Evolutionary conservation across 2,797 vertebrate genomes (phyloP).

Genomic region (Columba guinea): DNA sequence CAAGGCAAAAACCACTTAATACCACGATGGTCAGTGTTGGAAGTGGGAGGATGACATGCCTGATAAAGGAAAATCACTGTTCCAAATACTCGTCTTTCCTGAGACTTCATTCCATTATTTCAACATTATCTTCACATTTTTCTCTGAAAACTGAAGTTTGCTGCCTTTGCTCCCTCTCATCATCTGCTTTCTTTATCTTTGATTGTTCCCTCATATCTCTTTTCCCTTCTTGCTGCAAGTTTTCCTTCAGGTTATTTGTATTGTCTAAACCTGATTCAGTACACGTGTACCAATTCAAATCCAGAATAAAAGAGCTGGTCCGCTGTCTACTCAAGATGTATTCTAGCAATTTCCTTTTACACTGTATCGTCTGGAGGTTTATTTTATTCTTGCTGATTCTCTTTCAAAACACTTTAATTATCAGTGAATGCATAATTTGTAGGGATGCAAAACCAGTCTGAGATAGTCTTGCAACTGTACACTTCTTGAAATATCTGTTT

Average conservation of each 20-base stretch:
- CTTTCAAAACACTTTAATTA: slow-evolving; percentile 33
- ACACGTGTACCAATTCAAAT: background rate
- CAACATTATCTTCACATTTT: background rate
- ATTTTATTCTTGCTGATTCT: background rate
- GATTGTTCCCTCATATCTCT: background rate
- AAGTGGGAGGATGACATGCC: background rate
- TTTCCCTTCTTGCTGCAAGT: background rate
- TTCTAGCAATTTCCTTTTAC: slow-evolving; percentile 9
- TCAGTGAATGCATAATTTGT: background rate
- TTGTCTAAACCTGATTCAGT: background rate
- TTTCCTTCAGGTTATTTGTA: background rate
- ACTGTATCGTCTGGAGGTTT: background rate
- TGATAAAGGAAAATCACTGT: background rate
- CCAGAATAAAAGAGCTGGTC: background rate
- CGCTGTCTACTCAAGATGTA: background rate
- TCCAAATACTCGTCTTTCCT: background rate
- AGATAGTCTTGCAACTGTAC: slow-evolving; percentile 25
- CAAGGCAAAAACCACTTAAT: background rate
- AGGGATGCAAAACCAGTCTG: background rate
- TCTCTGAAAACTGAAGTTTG: background rate
- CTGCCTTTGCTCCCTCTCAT: background rate
- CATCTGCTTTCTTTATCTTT: background rate
- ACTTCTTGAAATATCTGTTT: slow-evolving; percentile 12
- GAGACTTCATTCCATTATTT: background rate
- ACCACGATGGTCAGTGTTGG: background rate